These are phyloP conservation scores for Parnassius mnemosyne DNA, from an alignment of 2,888 invertebrate species.

Conservation along the genomic window DNA sequence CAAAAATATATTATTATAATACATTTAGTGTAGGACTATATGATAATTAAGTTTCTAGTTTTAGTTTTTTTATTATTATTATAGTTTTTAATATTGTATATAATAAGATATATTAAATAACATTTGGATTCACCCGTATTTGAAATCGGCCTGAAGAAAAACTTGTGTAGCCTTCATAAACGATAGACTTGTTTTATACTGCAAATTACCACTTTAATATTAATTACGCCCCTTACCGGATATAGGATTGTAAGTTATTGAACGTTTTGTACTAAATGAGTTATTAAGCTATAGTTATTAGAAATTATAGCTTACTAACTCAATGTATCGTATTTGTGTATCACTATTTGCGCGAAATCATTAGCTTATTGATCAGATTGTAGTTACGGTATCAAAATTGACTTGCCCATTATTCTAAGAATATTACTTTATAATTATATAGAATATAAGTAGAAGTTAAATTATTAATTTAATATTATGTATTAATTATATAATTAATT, in stretches of 20 bases:
- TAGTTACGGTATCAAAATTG: constrained; percentile 32
- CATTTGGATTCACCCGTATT: too few relatives aligned
- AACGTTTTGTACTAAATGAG: constrained; percentile 48
- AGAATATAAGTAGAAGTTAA: too few relatives aligned
- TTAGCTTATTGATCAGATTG: constrained; percentile 50
- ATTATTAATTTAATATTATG: too few relatives aligned
- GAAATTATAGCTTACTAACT: too few relatives aligned
- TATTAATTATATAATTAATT: too few relatives aligned
- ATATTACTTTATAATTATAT: background rate
- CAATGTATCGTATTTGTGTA: constrained; percentile 52
- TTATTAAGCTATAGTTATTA: constrained; percentile 58
- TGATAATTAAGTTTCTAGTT: too few relatives aligned
- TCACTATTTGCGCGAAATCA: constrained; percentile 58
- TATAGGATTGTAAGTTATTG: constrained; percentile 25
- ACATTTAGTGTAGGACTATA: too few relatives aligned
- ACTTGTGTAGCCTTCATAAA: background rate
- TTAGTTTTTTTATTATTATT: too few relatives aligned
- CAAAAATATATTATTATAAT: too few relatives aligned
- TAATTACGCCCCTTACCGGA: constrained; percentile 18
- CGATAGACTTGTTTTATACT: constrained; percentile 7
- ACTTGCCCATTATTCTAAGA: constrained; percentile 35
- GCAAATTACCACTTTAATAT: constrained; percentile 23
- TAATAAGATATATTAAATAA: too few relatives aligned
- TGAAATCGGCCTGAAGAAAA: too few relatives aligned
- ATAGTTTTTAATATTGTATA: too few relatives aligned